Base-by-base conservation (phyloP, 2,888 invertebrate genomes). In the Dicyrtomina minuta region DNA sequence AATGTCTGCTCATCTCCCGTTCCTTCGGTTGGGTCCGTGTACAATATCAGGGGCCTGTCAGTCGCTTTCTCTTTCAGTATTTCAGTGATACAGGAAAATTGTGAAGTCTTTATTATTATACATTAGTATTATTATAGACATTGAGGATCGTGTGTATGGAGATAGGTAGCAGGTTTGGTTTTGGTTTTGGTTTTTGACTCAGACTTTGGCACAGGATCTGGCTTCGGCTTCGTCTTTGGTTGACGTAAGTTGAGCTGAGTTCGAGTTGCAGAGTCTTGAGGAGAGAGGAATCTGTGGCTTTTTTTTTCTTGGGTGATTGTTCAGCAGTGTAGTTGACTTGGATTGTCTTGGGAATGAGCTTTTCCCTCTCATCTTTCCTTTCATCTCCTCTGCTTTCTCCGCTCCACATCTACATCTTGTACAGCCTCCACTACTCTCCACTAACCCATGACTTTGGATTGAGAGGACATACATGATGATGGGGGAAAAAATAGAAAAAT, bases 291-390 rank as follows among this genome's bases (percentile, higher is more conserved):
- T 60, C 60, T 41, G 22, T 60, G 41, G 60, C 24, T 60, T 60
- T 60, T 3, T 15, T n/a, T n/a, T n/a, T n/a, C n/a, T n/a, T n/a
- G 4, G 24, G 44, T 44, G 44, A 60, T 43, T 60, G 44, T 44
- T 10, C 44, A 15, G 20, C 15, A 10, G 1, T 26, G 13, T 33
- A 20, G 33, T 24, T 61, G 61, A 41, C 62, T 49, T 24, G 49
- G 62, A 62, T 62, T 62, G 62, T 62, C 62, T 49, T 49, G 62
- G 62, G 62, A 62, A 62, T 62, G 62, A 62, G 49, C n/a, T 27
- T 27, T 49, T 49, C 59, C 53, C 64, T 39, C 60, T 27, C 22
- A 24, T 55, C 26, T 41, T 43, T 55, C 55, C 53, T 55, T 55
- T 53, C 65, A 55, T 65, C 55, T 41, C 51, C 41, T 39, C 3